Conservation (phyloP, 2,888 invertebrate species). For the Thereva unica region DNA sequence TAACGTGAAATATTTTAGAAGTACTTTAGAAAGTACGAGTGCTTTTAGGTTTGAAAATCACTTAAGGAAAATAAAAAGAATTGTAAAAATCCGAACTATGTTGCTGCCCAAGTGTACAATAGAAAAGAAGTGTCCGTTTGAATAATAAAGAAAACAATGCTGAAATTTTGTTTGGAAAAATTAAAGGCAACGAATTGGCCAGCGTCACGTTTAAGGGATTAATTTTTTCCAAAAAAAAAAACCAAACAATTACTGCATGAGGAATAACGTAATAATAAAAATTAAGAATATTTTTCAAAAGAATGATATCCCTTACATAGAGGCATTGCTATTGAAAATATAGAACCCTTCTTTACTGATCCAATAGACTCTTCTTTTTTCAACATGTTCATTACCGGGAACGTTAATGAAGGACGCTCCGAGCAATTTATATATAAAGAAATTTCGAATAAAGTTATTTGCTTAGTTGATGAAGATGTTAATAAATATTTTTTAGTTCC, state of each 20-base stretch:
- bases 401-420: too few relatives aligned
- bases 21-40: not conserved
- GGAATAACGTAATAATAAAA: not conserved
- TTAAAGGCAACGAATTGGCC: not conserved
- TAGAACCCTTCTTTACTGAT: not conserved
- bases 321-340: not conserved
- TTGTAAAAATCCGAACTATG: not conserved
- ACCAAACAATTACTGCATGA: not conserved
- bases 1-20: constrained; percentile 28
- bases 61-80: not conserved
- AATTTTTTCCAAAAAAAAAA: not conserved
- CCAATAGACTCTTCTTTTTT: not conserved
- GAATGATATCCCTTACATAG: not conserved
- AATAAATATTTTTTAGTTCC: not conserved
- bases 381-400: not conserved
- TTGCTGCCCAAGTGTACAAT: not conserved
- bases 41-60: not conserved
- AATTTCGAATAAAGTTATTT: not conserved
- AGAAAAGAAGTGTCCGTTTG: not conserved
- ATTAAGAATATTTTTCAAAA: not conserved
- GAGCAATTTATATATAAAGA: not conserved
- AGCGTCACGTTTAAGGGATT: not conserved
- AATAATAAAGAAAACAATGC: not conserved
- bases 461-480: not conserved
- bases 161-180: not conserved